These are phyloP conservation scores for Oxyura jamaicensis DNA, from an alignment of 2,113 vertebrate species.

Conservation along the genomic window DNA sequence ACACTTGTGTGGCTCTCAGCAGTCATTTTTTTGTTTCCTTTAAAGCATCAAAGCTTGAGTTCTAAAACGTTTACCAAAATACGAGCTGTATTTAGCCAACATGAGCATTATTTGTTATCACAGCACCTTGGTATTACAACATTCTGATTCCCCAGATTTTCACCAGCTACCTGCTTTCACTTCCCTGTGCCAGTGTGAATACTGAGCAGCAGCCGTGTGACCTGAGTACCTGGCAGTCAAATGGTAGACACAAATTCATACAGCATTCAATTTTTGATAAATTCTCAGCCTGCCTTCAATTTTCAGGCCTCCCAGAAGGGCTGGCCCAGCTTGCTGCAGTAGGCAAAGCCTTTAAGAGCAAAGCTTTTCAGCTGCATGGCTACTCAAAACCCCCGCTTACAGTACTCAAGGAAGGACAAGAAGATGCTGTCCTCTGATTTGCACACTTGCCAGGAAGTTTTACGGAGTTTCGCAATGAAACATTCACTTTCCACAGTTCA, in stretches of 20 bases:
- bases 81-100: neutral
- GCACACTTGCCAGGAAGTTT: neutral
- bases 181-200: accelerated
- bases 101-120: neutral
- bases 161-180: neutral
- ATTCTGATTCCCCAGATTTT: neutral
- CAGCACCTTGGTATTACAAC: neutral
- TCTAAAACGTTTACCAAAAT: neutral
- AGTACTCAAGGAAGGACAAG: neutral
- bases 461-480: neutral
- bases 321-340: neutral
- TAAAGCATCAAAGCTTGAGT: neutral
- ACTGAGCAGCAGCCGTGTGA: neutral
- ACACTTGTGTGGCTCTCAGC: neutral
- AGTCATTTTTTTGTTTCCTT: neutral
- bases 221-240: neutral
- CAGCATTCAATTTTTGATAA: neutral
- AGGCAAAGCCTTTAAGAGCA: neutral
- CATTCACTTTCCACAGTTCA: neutral
- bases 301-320: neutral
- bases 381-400: neutral
- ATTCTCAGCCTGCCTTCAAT: neutral
- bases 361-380: neutral
- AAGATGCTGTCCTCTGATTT: neutral
- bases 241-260: neutral